Conservation (phyloP, 1,140 invertebrate genomes). For the Halictus rubicundus region DNA sequence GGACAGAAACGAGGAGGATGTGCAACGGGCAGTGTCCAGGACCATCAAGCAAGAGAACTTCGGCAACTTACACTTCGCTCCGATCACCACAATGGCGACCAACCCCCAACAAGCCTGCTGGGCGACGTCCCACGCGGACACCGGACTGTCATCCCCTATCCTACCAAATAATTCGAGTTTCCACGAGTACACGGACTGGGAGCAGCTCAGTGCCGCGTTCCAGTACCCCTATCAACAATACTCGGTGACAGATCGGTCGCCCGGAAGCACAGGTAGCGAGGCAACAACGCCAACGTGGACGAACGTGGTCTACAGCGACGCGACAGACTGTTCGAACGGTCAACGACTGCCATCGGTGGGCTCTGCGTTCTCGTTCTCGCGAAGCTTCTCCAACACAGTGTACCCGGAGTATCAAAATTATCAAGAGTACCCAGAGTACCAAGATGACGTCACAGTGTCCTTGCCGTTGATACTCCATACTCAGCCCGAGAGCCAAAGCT, state of each 20-base stretch:
- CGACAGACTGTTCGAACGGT: slow-evolving; percentile 16
- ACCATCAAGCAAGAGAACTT: slow-evolving; percentile 45
- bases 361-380: slow-evolving; percentile 75
- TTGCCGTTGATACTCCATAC: slow-evolving; percentile 50
- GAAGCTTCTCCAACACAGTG: slow-evolving; percentile 61
- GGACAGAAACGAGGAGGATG: slow-evolving; percentile 46
- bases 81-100: slow-evolving; percentile 27
- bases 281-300: slow-evolving; percentile 69
- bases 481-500: slow-evolving; percentile 49
- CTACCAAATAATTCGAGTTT: slow-evolving; percentile 34
- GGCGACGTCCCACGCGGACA: slow-evolving; percentile 47
- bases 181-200: slow-evolving; percentile 69
- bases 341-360: slow-evolving; percentile 71
- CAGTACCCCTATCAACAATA: slow-evolving; percentile 66
- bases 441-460: slow-evolving; percentile 40
- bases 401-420: slow-evolving; percentile 61
- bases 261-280: slow-evolving; percentile 68
- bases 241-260: slow-evolving; percentile 49
- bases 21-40: slow-evolving; percentile 20
- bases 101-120: slow-evolving; percentile 51
- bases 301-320: background rate
- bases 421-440: slow-evolving; percentile 56
- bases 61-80: slow-evolving; percentile 6
- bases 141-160: slow-evolving; percentile 39
- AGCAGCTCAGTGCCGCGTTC: slow-evolving; percentile 67